phyloP scores from a whole-genome alignment of 1,140 invertebrate species.

The Lepidotrigona ventralis region DNA sequence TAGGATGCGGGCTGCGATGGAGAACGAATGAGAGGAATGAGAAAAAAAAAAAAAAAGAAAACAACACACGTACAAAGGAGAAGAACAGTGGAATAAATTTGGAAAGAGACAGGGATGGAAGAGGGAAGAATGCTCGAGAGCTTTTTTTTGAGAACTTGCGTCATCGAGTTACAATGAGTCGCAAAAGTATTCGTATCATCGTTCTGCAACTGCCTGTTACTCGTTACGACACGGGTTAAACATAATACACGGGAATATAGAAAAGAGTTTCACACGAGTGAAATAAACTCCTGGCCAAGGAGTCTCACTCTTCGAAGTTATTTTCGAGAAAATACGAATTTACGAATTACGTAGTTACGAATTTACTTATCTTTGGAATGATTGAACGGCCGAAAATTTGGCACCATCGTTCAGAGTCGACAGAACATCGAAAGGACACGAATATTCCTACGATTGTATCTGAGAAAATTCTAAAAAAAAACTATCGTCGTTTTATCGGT shows the following conservation, averaged over 20 bases:
- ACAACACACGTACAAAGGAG: neutral
- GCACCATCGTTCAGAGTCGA: neutral
- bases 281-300: no score
- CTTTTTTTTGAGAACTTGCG: slow-evolving; percentile 48
- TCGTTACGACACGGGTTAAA: slow-evolving; percentile 18
- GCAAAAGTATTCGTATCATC: no score
- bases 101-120: neutral
- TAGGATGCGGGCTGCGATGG: slow-evolving; percentile 53
- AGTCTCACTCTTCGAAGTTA: no score
- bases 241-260: no score
- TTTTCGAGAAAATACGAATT: no score
- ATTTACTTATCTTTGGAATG: no score
- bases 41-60: slow-evolving; percentile 4
- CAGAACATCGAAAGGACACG: no score
- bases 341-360: no score
- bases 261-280: no score
- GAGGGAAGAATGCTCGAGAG: slow-evolving; percentile 30
- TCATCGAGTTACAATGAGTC: slow-evolving; percentile 25
- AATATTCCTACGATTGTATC: no score
- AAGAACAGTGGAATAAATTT: neutral
- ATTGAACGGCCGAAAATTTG: no score
- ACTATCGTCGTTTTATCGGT: neutral
- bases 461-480: no score
- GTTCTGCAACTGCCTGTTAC: neutral
- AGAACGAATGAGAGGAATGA: slow-evolving; percentile 50